phyloP scores from a whole-genome alignment of 2,113 vertebrate genomes.

The Vombatus ursinus region DNA sequence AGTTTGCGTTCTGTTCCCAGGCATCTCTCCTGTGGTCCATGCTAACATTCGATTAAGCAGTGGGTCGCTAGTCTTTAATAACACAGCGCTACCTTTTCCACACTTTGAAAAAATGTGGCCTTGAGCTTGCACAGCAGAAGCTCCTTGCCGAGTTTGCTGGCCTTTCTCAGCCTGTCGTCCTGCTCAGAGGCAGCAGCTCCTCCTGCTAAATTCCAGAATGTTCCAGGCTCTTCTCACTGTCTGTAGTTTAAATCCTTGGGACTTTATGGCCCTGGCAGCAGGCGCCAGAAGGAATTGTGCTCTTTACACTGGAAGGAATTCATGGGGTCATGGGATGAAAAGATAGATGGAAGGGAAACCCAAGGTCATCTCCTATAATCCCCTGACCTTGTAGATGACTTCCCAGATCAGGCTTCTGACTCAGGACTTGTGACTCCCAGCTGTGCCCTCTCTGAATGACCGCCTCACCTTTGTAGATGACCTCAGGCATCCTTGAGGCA shows the following conservation, averaged over 20 bases:
- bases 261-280: background rate
- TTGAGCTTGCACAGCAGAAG: background rate
- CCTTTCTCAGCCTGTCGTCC: background rate
- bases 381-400: background rate
- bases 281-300: background rate
- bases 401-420: background rate
- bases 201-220: background rate
- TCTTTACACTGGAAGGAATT: too few relatives aligned
- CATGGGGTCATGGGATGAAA: background rate
- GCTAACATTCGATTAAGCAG: background rate
- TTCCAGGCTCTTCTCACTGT: background rate
- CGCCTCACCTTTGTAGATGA: too few relatives aligned
- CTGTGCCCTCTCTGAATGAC: background rate
- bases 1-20: background rate
- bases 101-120: background rate
- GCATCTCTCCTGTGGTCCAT: background rate
- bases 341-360: background rate
- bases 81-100: background rate
- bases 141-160: fast-evolving
- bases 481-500: background rate
- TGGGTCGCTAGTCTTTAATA: background rate
- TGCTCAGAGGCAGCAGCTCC: background rate
- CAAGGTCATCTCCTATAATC: background rate
- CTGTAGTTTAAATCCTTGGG: background rate
- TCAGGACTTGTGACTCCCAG: background rate